Percentiles rank a stretch among this genome's conserved stretches.
Evolutionary conservation across 2,888 invertebrate species (phyloP).

Genomic region (Synergus umbraculus): DNA sequence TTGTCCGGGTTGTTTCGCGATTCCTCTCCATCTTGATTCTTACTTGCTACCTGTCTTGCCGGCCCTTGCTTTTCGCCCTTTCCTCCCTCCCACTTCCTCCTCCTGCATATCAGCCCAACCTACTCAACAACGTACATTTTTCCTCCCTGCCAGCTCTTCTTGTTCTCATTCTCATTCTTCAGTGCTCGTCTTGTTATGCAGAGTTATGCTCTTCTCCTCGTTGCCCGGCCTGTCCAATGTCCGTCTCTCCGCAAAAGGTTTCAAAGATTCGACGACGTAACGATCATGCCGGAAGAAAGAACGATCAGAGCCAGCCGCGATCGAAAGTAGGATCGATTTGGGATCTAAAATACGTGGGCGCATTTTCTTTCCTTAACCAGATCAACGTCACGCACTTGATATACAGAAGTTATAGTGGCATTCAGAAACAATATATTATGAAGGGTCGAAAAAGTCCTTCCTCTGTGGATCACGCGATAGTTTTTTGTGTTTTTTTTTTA

Average conservation of each 20-base stretch:
- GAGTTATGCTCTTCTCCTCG: slow-evolving; percentile 5
- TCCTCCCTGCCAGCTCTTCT: slow-evolving; percentile 43
- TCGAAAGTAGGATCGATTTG: slow-evolving; percentile 27
- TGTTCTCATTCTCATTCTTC: slow-evolving; percentile 45
- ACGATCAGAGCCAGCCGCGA: neutral
- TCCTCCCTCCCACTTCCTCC: slow-evolving; percentile 54
- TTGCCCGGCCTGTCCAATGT: slow-evolving; percentile 1
- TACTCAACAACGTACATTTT: slow-evolving; percentile 40
- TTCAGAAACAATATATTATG: too few species aligned
- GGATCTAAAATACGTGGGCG: slow-evolving; percentile 19
- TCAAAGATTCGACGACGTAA: slow-evolving; percentile 23
- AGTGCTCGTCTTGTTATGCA: slow-evolving; percentile 36
- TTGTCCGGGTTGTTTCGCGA: slow-evolving; percentile 57
- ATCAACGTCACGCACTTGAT: neutral
- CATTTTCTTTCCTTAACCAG: slow-evolving; percentile 31
- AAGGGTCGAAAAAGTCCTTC: too few species aligned
- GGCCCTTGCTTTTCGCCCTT: slow-evolving; percentile 37
- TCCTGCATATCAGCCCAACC: slow-evolving; percentile 21
- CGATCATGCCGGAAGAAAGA: slow-evolving; percentile 34
- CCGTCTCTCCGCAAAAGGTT: slow-evolving; percentile 36
- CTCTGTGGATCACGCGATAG: too few species aligned
- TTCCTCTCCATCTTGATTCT: slow-evolving; percentile 48
- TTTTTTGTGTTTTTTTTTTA: too few species aligned
- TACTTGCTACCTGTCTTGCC: slow-evolving; percentile 66
- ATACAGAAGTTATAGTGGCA: too few species aligned